Conservation (phyloP, 2,888 invertebrate genomes). For the Polydrusus pterygomalis region DNA sequence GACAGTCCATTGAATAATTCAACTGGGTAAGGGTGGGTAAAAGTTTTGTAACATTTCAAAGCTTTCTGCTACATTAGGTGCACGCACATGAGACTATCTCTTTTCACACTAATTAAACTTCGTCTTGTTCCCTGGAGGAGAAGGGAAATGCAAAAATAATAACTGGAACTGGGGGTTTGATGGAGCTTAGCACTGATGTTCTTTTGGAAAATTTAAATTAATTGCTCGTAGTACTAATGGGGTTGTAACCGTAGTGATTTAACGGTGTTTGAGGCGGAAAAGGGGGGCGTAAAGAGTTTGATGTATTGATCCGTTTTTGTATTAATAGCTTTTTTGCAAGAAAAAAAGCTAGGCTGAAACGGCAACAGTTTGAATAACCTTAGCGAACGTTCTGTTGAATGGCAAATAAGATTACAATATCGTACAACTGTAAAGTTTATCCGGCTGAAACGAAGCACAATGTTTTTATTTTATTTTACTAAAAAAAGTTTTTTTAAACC, state of each 20-base stretch:
- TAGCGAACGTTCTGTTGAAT: too few relatives aligned
- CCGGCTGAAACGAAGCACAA: too few relatives aligned
- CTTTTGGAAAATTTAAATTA: constrained; percentile 35
- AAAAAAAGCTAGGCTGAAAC: too few relatives aligned
- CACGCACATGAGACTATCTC: constrained; percentile 61
- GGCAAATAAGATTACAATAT: too few relatives aligned
- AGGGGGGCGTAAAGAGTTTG: too few relatives aligned
- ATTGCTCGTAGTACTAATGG: constrained; percentile 34
- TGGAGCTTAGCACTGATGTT: constrained; percentile 42
- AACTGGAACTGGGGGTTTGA: constrained; percentile 31
- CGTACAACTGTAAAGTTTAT: too few relatives aligned
- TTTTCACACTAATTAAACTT: constrained; percentile 63
- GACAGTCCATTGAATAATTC: constrained; percentile 53
- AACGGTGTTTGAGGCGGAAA: too few relatives aligned
- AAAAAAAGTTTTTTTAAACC: too few relatives aligned
- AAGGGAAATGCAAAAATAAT: constrained; percentile 52
- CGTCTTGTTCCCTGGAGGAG: constrained; percentile 43
- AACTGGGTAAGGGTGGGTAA: constrained; percentile 40
- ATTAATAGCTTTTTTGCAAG: too few relatives aligned
- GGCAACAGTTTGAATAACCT: too few relatives aligned
- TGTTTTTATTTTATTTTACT: too few relatives aligned
- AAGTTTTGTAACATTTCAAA: constrained; percentile 49
- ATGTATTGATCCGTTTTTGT: too few relatives aligned
- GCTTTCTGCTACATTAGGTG: constrained; percentile 54
- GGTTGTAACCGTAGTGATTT: neutral